A percentile compares a stretch with the other conserved stretches of the same genome.
phyloP scores from a whole-genome alignment of 2,113 vertebrate species.

The Rutilus rutilus region DNA sequence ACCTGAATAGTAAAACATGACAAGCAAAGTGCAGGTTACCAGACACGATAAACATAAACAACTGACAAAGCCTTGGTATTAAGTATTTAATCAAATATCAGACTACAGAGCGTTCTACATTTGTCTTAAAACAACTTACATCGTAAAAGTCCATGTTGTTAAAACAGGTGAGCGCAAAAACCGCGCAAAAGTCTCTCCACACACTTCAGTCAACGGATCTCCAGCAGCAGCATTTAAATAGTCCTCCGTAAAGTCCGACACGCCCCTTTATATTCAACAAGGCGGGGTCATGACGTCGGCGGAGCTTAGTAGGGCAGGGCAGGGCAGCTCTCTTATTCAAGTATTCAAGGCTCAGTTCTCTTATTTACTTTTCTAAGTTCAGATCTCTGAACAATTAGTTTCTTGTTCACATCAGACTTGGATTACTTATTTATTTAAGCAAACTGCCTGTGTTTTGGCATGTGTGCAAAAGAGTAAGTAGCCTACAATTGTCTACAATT shows the following conservation, averaged over 20 bases:
- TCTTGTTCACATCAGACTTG: too few relatives aligned
- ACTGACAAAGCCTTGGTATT: background rate
- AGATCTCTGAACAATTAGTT: too few relatives aligned
- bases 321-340: background rate
- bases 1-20: background rate
- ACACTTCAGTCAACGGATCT: background rate
- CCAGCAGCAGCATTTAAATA: slow-evolving; percentile 1
- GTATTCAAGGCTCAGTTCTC: too few relatives aligned
- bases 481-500: too few relatives aligned
- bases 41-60: background rate
- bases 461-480: too few relatives aligned
- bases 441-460: too few relatives aligned
- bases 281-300: background rate
- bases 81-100: background rate
- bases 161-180: background rate
- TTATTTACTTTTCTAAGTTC: too few relatives aligned
- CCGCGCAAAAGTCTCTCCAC: background rate
- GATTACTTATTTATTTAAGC: too few relatives aligned
- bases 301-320: background rate
- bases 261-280: background rate
- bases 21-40: background rate
- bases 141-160: slow-evolving; percentile 18
- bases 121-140: background rate
- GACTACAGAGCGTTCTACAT: background rate
- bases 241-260: background rate